Percentiles rank a stretch among this genome's conserved stretches.
Conservation (phyloP, 2,113 vertebrate species). For the Gorsachius goisagi region DNA sequence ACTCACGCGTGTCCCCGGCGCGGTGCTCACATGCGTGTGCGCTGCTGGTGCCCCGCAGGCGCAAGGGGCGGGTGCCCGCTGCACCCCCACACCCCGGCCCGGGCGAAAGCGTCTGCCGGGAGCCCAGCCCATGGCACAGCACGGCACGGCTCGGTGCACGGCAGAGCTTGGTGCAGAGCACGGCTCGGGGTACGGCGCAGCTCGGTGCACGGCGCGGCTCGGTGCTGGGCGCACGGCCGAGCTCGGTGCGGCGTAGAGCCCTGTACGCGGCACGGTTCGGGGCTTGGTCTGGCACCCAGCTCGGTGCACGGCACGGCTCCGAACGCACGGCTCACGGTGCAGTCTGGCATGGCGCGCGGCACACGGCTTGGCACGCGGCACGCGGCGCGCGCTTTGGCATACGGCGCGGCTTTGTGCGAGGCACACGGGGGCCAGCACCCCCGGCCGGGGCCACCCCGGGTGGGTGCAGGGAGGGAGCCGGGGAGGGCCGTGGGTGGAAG, state of each 20-base stretch:
- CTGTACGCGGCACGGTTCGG: neutral
- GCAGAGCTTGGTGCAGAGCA: neutral
- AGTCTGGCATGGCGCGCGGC: neutral
- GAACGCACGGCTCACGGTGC: neutral
- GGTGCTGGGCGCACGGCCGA: rapidly evolving
- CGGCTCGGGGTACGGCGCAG: rapidly evolving
- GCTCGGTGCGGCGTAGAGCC: too few relatives aligned
- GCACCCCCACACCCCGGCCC: neutral
- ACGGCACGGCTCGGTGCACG: rapidly evolving
- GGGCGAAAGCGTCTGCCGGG: neutral
- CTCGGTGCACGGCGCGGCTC: neutral
- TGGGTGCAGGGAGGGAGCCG: neutral
- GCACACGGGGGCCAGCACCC: neutral
- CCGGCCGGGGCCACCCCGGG: neutral
- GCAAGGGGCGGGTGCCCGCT: neutral
- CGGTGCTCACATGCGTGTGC: neutral
- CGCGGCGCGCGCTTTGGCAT: neutral
- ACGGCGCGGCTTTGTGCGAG: neutral
- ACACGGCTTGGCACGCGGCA: neutral
- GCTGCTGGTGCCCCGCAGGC: neutral
- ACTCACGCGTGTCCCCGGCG: neutral
- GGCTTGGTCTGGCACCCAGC: neutral
- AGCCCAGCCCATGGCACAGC: neutral
- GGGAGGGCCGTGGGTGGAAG: neutral
- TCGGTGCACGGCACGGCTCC: neutral